A percentile compares a stretch with the other conserved stretches of the same genome.
Evolutionary conservation across 1,140 invertebrate species (phyloP).

Genomic region (Tyrophagus putrescentiae): DNA sequence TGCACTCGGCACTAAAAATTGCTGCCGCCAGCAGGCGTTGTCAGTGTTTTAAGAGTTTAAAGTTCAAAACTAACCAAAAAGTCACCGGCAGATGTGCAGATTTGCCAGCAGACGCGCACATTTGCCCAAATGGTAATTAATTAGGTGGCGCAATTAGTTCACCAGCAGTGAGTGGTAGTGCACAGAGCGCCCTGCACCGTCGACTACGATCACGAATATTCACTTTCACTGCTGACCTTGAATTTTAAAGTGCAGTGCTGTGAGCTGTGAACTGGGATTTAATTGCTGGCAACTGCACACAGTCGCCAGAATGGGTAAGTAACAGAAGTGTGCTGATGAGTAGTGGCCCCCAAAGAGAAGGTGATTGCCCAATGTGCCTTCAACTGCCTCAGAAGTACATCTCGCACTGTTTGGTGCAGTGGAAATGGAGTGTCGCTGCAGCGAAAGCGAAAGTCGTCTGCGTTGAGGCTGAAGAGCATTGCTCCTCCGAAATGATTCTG

Average conservation of each 20-base stretch:
- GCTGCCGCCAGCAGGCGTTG: not conserved
- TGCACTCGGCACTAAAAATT: not conserved
- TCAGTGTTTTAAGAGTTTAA: not conserved
- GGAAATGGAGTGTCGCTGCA: not conserved
- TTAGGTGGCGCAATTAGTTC: slow-evolving; percentile 8
- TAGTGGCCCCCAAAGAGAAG: no score
- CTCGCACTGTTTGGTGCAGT: not conserved
- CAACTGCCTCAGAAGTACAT: not conserved
- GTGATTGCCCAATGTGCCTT: no score
- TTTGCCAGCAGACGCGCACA: not conserved
- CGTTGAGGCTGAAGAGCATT: slow-evolving; percentile 29
- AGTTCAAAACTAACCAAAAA: not conserved
- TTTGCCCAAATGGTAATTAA: not conserved
- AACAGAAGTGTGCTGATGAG: no score
- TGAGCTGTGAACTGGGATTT: no score
- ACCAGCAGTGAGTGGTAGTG: no score
- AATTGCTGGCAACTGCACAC: no score
- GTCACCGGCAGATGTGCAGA: not conserved
- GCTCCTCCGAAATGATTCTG: slow-evolving; percentile 26
- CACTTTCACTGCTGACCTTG: slow-evolving; percentile 1
- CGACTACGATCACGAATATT: slow-evolving; percentile 4
- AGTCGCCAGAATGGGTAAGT: no score
- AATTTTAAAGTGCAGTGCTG: not conserved
- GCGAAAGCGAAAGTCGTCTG: slow-evolving; percentile 26
- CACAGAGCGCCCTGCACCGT: not conserved